phyloP scores from a whole-genome alignment of 2,113 vertebrate genomes.

The Nothobranchius kuhntae region DNA sequence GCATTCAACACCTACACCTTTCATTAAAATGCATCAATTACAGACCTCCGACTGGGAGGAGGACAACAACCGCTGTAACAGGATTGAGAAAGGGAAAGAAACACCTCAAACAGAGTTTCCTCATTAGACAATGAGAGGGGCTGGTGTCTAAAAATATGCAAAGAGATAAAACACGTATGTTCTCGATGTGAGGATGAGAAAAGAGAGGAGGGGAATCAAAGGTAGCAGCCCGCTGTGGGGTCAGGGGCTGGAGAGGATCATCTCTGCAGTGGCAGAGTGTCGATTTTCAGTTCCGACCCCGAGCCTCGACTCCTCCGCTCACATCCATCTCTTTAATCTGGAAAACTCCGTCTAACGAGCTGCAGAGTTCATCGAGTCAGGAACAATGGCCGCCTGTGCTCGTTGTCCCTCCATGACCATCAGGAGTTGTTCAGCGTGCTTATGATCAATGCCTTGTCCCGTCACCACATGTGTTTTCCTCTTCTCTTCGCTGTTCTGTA shows the following conservation, averaged over 20 bases:
- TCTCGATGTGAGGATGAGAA: constrained; percentile 93
- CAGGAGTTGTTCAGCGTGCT: constrained; percentile 36
- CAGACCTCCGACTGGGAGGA: constrained; percentile 44
- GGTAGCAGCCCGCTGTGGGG: constrained; percentile 90
- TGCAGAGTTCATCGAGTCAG: constrained; percentile 60
- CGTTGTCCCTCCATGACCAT: constrained; percentile 61
- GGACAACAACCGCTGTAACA: constrained; percentile 42
- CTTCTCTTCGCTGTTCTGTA: constrained; percentile 55
- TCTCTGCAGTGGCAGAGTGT: constrained; percentile 82
- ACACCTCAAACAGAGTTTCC: constrained; percentile 73
- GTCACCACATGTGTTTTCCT: constrained; percentile 52
- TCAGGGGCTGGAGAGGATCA: constrained; percentile 91
- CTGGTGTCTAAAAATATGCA: constrained; percentile 90
- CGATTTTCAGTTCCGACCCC: constrained; percentile 72
- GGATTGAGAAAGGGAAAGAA: constrained; percentile 40
- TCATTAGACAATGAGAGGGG: constrained; percentile 85
- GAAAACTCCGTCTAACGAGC: constrained; percentile 71
- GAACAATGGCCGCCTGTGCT: constrained; percentile 60
- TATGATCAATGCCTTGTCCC: constrained; percentile 53
- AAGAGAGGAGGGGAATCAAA: constrained; percentile 90
- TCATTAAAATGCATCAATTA: constrained; percentile 76
- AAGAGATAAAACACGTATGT: constrained; percentile 82
- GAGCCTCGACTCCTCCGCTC: constrained; percentile 67
- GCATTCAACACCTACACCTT: constrained; percentile 73
- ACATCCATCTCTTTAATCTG: constrained; percentile 78